These are phyloP conservation scores for Mystacornis crossleyi DNA, from an alignment of 2,113 vertebrate genomes.

Conservation along the genomic window DNA sequence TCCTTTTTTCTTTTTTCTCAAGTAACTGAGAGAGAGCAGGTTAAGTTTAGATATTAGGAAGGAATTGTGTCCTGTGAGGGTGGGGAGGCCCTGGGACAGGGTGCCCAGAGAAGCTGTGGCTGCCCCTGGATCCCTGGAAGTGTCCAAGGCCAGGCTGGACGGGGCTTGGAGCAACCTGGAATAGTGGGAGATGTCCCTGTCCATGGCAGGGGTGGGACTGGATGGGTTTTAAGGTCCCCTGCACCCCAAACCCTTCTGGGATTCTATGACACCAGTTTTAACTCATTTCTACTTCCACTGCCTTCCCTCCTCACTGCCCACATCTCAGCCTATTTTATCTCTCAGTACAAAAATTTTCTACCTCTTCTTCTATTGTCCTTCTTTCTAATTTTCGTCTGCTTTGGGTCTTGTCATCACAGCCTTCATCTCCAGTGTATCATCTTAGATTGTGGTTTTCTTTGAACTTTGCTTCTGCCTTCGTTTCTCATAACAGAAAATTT, in stretches of 20 bases:
- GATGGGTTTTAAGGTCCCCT: fast-evolving
- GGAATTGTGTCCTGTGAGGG: fast-evolving
- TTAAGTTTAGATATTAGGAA: background rate
- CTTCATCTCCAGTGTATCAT: background rate
- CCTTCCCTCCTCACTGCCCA: background rate
- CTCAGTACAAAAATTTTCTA: background rate
- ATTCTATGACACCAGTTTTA: background rate
- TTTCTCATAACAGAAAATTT: background rate
- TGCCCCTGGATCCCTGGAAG: background rate
- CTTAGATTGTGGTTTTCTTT: background rate
- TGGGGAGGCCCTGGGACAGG: background rate
- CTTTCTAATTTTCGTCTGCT: background rate
- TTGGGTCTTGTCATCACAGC: background rate
- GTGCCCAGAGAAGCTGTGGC: background rate
- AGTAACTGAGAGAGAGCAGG: background rate
- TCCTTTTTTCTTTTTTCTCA: background rate
- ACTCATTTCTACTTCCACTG: background rate
- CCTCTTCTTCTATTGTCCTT: background rate
- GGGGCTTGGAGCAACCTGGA: fast-evolving
- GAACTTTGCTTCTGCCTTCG: background rate
- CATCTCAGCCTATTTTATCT: background rate
- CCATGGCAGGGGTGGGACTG: background rate
- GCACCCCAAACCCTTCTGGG: background rate
- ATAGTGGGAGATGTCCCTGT: fast-evolving
- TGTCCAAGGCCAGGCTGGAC: fast-evolving